phyloP scores from a whole-genome alignment of 1,140 invertebrate species.

The Trachymyrmex cornetzi region DNA sequence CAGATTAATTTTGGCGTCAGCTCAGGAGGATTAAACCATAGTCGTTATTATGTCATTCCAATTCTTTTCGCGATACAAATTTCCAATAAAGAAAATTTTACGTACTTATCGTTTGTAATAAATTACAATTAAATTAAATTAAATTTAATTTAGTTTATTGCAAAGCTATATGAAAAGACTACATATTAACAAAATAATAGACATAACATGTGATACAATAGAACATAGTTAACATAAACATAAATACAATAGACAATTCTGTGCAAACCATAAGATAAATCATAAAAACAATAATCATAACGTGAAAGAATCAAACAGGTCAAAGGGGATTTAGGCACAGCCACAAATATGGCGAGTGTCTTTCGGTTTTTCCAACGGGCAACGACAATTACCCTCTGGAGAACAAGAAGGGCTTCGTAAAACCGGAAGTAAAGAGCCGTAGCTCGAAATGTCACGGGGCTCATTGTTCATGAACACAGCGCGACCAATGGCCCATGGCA shows the following conservation, averaged over 20 bases:
- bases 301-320: neutral
- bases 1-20: too few species aligned
- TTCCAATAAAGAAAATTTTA: neutral
- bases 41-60: neutral
- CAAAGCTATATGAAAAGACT: too few species aligned
- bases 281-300: neutral
- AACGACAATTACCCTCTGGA: slow-evolving; percentile 51
- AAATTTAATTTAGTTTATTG: too few species aligned
- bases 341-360: slow-evolving; percentile 54
- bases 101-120: neutral
- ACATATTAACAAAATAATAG: too few species aligned
- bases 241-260: too few species aligned
- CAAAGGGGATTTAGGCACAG: slow-evolving; percentile 32
- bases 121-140: neutral
- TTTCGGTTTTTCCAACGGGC: slow-evolving; percentile 52
- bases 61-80: neutral
- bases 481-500: slow-evolving; percentile 41
- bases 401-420: slow-evolving; percentile 53
- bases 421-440: slow-evolving; percentile 68
- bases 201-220: too few species aligned
- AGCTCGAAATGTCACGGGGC: slow-evolving; percentile 68
- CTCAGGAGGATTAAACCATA: neutral
- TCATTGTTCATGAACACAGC: slow-evolving; percentile 62
- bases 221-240: too few species aligned
- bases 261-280: neutral